Evolutionary conservation across 1,140 invertebrate species (phyloP), one percentile per base, ranked within the genome.

Genomic region (Ceratina calcarata): DNA sequence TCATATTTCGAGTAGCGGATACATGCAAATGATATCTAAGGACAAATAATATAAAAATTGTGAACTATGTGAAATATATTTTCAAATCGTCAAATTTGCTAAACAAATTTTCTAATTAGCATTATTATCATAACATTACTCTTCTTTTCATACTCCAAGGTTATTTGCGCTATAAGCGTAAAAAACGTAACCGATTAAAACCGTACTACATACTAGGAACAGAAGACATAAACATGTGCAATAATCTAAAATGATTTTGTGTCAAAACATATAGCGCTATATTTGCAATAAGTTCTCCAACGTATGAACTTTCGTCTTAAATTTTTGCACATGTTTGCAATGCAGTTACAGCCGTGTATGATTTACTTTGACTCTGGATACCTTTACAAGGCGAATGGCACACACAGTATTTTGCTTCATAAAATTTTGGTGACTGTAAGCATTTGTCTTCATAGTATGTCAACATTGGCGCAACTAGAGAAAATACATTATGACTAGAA

Each of bases 401-500:
- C 87, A 83, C 81, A 84, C 87, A 90, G 88, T 89, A 90, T 69
- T 90, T 90, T 89, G 87, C 86, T 74, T 91, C 89, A 84, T 89
- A 90, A 89, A 90, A 90, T 90, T 90, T 90, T 87, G 86, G 85
- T 76, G 87, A 89, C 12, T 90, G 88, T 86, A 89, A 90, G 84
- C 80, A 87, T 88, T 89, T 91, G 89, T 91, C 90, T 90, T 91
- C 89, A 84, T 89, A 90, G 89, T 86, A 89, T 88, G 87, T 84
- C 86, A 90, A 91, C 85, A 90, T 89, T 87, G 90, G 89, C 71
- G 84, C 78, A 87, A 91, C 89, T 91, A 82, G 88, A 89, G 84
- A 89, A 90, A 90, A 91, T 75, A 89, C 78, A 89, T 81, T 77
- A 85, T 88, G 80, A 82, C 84, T 81, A 87, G 61, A 49, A 78